Base-by-base conservation (phyloP, 1,140 invertebrate genomes). In the Drosophila trapezifrons region DNA sequence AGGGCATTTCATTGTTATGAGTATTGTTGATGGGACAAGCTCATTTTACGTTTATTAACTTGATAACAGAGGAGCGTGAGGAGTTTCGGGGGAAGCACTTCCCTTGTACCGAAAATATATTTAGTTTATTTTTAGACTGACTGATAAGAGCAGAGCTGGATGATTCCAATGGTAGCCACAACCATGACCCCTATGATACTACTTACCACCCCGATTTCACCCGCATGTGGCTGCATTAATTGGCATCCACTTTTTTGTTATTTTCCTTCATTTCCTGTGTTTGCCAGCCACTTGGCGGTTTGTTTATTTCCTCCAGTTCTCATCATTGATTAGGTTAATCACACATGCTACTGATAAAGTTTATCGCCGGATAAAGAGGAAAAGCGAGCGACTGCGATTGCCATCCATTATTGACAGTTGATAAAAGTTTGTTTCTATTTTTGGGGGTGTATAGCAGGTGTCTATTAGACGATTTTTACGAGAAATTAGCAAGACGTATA, bases 1-100 rank as follows among this genome's bases (percentile, higher is more conserved):
- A 49, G 52, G 52, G 27, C 27, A 27, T 72, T 71, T 72, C 52
- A 72, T 72, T 71, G 67, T 72, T 70, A 70, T 69, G 63, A 70
- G 47, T 40, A 71, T 58, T 71, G 27, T 71, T 58, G 43, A 70
- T 71, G 52, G 40, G 52, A 71, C 66, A 72, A 71, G 69, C 69
- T 72, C 66, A 58, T 72, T 72, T 72, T 72, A 58, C 69, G 69
- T 72, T 72, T 72, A 72, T 72, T 72, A 72, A 72, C 69, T 71
- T 71, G 66, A 72, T 46, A 71, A 49, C 35, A 35, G 13, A 17
- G 27, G 3, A 35, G 2, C 9, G 15, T 8, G 17, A 17, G 20
- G 37, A 27, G 17, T 12, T 40, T 32, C 18, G 27, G 15, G 47
- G 43, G 63, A 15, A 9, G 10, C 15, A 45, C 27, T 47, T 13